These are phyloP conservation scores for Listrodromus nycthemerus DNA, from an alignment of 2,888 invertebrate genomes.

Conservation along the genomic window DNA sequence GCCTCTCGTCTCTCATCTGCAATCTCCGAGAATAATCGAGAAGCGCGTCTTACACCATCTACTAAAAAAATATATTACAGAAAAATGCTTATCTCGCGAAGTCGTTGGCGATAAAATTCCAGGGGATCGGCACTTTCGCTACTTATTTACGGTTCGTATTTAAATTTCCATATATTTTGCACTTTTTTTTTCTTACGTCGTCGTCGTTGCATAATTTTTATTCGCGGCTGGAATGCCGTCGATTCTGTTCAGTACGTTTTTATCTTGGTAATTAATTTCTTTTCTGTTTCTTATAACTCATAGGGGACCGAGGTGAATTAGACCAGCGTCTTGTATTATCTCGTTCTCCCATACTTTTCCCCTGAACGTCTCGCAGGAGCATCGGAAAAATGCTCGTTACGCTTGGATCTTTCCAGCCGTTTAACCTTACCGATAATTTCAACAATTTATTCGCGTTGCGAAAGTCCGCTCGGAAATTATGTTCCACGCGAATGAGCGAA, in stretches of 20 bases:
- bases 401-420: no score
- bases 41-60: constrained; percentile 5
- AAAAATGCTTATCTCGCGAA: background rate
- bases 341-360: no score
- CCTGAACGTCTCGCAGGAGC: no score
- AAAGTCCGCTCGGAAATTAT: background rate
- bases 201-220: background rate
- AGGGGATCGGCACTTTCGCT: background rate
- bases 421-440: no score
- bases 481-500: background rate
- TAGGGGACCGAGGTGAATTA: no score
- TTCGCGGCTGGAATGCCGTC: background rate
- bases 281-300: no score
- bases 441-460: background rate
- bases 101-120: constrained; percentile 25
- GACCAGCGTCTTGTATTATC: no score
- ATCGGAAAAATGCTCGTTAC: no score
- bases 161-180: constrained; percentile 10
- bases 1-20: background rate
- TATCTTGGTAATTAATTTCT: no score
- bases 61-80: background rate
- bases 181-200: background rate
- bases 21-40: background rate
- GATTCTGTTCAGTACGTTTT: constrained; percentile 1
- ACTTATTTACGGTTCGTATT: background rate